Percentiles rank a stretch among this genome's conserved stretches.
Conservation (phyloP, 2,888 invertebrate species). For the Vanessa cardui region DNA sequence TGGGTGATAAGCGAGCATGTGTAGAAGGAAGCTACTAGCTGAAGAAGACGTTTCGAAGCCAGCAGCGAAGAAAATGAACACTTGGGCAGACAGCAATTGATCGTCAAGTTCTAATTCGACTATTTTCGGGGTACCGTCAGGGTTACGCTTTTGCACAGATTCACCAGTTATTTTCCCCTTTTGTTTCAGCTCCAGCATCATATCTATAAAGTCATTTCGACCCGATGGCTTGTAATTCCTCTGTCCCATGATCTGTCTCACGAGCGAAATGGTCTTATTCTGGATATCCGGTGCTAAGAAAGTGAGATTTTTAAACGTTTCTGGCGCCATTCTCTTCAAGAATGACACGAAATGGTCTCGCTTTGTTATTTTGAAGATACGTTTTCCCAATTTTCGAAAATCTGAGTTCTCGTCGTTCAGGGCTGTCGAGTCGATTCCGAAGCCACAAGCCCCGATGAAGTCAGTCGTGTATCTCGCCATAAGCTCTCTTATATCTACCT, state of each 20-base stretch:
- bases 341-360: conserved; percentile 43
- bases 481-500: conserved; percentile 49
- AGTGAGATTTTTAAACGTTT: conserved; percentile 42
- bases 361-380: conserved; percentile 37
- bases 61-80: conserved; percentile 55
- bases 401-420: conserved; percentile 49
- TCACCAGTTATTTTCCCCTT: conserved; percentile 49
- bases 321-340: conserved; percentile 46
- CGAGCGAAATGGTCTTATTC: conserved; percentile 44
- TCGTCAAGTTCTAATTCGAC: conserved; percentile 52
- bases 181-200: conserved; percentile 52
- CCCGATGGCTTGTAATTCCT: conserved; percentile 48
- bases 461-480: conserved; percentile 56
- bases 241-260: conserved; percentile 46
- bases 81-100: conserved; percentile 51
- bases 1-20: conserved; percentile 56
- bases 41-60: conserved; percentile 67
- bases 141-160: conserved; percentile 45
- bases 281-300: conserved; percentile 43
- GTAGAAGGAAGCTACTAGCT: conserved; percentile 55
- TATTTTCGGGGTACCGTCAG: conserved; percentile 45
- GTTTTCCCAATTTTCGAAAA: conserved; percentile 45
- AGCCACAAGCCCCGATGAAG: conserved; percentile 53
- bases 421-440: conserved; percentile 51
- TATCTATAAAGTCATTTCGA: conserved; percentile 56